These are phyloP conservation scores for Brachynemurus nebulosus DNA, from an alignment of 2,888 invertebrate species.

Conservation along the genomic window DNA sequence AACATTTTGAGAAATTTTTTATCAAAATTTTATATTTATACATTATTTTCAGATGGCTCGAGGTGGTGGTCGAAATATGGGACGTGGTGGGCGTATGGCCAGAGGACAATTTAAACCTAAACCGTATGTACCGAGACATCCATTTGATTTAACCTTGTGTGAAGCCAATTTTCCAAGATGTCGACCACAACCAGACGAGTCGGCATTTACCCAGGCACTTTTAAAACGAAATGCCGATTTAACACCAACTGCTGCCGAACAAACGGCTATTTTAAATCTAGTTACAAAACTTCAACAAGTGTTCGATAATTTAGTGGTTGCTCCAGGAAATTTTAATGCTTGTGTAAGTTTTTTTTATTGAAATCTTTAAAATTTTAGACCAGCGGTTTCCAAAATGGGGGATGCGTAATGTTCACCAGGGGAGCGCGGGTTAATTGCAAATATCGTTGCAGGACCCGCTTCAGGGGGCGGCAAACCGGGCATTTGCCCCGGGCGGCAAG, in stretches of 20 bases:
- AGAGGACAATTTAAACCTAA: slow-evolving; percentile 49
- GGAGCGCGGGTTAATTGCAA: too few relatives aligned
- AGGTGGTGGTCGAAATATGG: slow-evolving; percentile 55
- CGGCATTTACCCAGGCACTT: slow-evolving; percentile 74
- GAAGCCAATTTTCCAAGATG: slow-evolving; percentile 83
- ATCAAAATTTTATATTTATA: background rate
- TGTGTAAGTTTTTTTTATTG: too few relatives aligned
- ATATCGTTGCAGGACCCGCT: too few relatives aligned
- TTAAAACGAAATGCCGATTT: slow-evolving; percentile 86
- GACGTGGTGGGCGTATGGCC: slow-evolving; percentile 46
- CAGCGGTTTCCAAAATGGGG: too few relatives aligned
- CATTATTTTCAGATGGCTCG: slow-evolving; percentile 41
- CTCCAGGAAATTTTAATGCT: slow-evolving; percentile 86
- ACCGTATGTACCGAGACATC: slow-evolving; percentile 58
- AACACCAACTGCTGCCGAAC: slow-evolving; percentile 80
- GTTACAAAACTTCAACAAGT: slow-evolving; percentile 93
- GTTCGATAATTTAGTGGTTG: slow-evolving; percentile 85
- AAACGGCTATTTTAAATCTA: slow-evolving; percentile 81
- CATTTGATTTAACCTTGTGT: slow-evolving; percentile 76
- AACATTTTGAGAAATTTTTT: background rate
- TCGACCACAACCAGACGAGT: slow-evolving; percentile 69
- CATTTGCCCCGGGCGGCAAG: too few relatives aligned
- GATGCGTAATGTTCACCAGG: too few relatives aligned
- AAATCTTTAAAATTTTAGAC: too few relatives aligned
- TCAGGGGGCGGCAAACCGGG: too few relatives aligned